Base-by-base conservation (phyloP, 2,888 invertebrate genomes). In the Ephialtes manifestator region DNA sequence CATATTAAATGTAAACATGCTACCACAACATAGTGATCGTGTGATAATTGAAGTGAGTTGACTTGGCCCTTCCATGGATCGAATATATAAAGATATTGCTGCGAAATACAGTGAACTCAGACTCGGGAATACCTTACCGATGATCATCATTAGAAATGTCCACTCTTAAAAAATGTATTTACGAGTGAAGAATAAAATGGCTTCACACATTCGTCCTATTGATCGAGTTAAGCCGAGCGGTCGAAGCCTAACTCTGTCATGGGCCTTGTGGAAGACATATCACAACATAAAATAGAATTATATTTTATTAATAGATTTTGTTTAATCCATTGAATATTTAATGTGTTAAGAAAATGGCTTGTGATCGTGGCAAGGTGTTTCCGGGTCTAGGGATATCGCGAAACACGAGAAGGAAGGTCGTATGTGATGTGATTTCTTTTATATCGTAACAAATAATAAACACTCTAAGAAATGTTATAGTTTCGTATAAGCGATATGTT, bases 391-490 rank as follows among this genome's bases (percentile, higher is more conserved):
- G 48, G 63, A 51, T 58, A 51, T 72, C 63, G 67, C 18, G 24
- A 75, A 78, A 74, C n/a, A 65, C 24, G 58, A 78, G 35, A 70
- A 87, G 91, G 89, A 92, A 92, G 93, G 92, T 92, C 92, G 91
- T 93, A 93, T 94, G 93, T 93, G 92, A 94, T 94, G 94, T 94
- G 93, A 94, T 94, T 94, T 94, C 92, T 94, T 94, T 94, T 94
- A 93, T 93, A 93, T 94, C 92, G 90, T 94, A 94, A 93, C 90
- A 89, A 92, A 86, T 90, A 92, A 93, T 93, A 92, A 94, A 93
- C 92, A 93, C 92, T 92, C 90, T 94, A 94, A 94, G 91, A 93
- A 93, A 93, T 94, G 93, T 94, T 94, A 93, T 93, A 94, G 93
- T 94, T 94, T 94, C 93, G 91, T 94, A 93, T 93, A 94, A 93